phyloP scores from a whole-genome alignment of 2,888 invertebrate species.

The Catocala sponsa region DNA sequence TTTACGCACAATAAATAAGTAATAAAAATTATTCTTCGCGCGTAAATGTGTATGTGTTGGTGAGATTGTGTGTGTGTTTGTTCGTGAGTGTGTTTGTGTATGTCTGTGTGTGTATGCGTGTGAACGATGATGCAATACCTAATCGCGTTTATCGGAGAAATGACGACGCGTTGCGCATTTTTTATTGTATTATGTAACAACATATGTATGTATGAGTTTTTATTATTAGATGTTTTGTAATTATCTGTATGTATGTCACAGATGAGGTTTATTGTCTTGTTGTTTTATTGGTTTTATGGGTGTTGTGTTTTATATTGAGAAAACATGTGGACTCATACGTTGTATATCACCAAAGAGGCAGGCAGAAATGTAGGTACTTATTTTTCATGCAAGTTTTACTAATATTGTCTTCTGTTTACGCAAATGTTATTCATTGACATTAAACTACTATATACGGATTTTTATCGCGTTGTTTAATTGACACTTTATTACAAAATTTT shows the following conservation, averaged over 20 bases:
- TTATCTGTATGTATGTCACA: conserved; percentile 25
- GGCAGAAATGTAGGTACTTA: too few species aligned
- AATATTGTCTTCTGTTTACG: too few species aligned
- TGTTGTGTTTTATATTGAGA: too few species aligned
- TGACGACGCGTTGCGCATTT: conserved; percentile 75
- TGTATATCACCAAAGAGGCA: too few species aligned
- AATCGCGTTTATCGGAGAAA: conserved; percentile 80
- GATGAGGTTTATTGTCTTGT: conserved; percentile 13
- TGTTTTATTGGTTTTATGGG: too few species aligned
- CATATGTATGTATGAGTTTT: conserved; percentile 35
- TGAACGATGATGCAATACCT: conserved; percentile 76
- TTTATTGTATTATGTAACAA: conserved; percentile 67
- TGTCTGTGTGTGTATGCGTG: conserved; percentile 45
- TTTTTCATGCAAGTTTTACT: too few species aligned
- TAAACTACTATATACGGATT: too few species aligned
- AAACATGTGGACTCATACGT: too few species aligned
- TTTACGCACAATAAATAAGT: conserved; percentile 21
- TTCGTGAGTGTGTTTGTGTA: conserved; percentile 26
- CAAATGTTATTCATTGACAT: too few species aligned
- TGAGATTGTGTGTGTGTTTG: conserved; percentile 29
- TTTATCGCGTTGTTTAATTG: too few species aligned
- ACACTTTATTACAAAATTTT: too few species aligned
- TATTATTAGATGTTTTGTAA: conserved; percentile 35
- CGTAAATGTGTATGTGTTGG: conserved; percentile 28
- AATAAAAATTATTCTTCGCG: conserved; percentile 40